A percentile compares a stretch with the other conserved stretches of the same genome.
Conservation (phyloP, 2,888 invertebrate species). For the Nomada ruficornis region DNA sequence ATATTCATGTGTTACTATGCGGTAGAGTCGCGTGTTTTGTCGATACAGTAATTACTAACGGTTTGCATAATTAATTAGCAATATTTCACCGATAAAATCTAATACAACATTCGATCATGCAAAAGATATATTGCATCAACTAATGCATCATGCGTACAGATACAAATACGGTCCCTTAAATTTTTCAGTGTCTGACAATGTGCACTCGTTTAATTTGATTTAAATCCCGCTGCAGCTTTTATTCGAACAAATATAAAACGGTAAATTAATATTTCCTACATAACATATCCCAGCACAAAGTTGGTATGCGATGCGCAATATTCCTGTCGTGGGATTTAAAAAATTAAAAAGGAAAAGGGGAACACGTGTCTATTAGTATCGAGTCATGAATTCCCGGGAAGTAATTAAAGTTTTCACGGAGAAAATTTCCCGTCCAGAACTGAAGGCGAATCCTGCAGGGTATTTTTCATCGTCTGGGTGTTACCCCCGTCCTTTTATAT, state of each 20-base stretch:
- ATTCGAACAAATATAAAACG: no score
- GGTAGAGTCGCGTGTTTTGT: slow-evolving; percentile 29
- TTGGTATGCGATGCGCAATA: slow-evolving; percentile 75
- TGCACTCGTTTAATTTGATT: no score
- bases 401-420: slow-evolving; percentile 81
- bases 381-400: slow-evolving; percentile 81
- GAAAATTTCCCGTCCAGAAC: slow-evolving; percentile 72
- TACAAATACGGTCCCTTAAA: no score
- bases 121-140: no score
- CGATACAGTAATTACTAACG: slow-evolving; percentile 23
- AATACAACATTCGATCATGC: not conserved
- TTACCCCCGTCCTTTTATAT: slow-evolving; percentile 44
- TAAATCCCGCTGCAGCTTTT: no score
- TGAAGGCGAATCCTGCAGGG: slow-evolving; percentile 56
- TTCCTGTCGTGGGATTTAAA: slow-evolving; percentile 73
- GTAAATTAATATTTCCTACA: slow-evolving; percentile 42
- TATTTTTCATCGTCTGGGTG: slow-evolving; percentile 72
- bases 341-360: slow-evolving; percentile 56
- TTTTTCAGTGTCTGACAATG: no score
- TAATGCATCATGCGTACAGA: no score
- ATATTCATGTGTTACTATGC: slow-evolving; percentile 35
- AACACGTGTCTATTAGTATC: slow-evolving; percentile 82
- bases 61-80: not conserved
- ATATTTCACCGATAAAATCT: not conserved
- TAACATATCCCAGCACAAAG: slow-evolving; percentile 48